Conservation (phyloP, 1,140 invertebrate species). For the Drusus annulatus region DNA sequence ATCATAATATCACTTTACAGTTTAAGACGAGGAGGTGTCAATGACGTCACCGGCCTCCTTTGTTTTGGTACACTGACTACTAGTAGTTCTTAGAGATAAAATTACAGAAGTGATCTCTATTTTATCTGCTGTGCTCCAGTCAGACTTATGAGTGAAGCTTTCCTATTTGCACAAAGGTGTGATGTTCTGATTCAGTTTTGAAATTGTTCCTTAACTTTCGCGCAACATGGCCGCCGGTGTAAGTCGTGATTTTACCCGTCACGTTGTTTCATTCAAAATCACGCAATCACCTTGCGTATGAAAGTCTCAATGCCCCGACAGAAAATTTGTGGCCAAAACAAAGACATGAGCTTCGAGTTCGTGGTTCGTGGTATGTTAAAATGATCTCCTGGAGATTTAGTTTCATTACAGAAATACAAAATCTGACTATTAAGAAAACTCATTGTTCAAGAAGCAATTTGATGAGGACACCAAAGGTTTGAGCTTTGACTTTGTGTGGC, state of each 20-base stretch:
- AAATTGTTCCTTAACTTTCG: background rate
- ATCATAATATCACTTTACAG: conserved; percentile 6
- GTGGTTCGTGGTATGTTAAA: background rate
- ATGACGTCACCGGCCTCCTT: conserved; percentile 9
- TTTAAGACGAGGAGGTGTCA: background rate
- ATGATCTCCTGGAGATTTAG: no score
- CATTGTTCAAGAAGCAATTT: no score
- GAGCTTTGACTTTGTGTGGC: no score
- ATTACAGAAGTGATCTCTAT: no score
- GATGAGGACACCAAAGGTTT: no score
- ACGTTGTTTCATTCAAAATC: background rate
- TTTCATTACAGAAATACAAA: no score
- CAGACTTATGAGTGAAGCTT: no score
- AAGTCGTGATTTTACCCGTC: conserved; percentile 5
- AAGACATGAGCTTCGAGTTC: background rate
- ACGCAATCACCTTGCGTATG: background rate
- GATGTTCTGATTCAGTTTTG: background rate
- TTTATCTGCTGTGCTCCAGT: no score
- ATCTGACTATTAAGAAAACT: no score
- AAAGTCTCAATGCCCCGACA: background rate
- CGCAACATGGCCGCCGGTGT: background rate
- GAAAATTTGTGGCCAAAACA: background rate
- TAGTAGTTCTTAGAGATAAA: no score
- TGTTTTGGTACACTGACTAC: background rate
- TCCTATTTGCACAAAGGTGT: no score